Percentiles rank a stretch among this genome's conserved stretches.
phyloP scores from a whole-genome alignment of 2,113 vertebrate species.

The Etheostoma cragini region DNA sequence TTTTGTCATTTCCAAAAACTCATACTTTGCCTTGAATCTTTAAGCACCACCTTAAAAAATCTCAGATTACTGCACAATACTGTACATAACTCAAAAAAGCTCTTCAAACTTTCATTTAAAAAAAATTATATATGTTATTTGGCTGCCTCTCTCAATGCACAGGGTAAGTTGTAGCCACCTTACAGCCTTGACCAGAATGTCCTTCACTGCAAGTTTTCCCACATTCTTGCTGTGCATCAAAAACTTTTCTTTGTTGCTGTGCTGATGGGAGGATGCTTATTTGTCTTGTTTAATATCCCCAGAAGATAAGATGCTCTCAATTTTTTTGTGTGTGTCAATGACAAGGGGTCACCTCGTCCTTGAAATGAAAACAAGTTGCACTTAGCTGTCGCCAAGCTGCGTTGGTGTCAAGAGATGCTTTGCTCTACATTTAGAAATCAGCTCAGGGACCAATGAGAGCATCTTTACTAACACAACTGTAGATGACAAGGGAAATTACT shows the following conservation, averaged over 20 bases:
- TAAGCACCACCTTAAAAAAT: neutral
- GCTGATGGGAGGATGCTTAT: slow-evolving; percentile 49
- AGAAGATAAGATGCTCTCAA: slow-evolving; percentile 68
- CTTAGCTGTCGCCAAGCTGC: slow-evolving; percentile 30
- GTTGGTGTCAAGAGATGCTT: slow-evolving; percentile 54
- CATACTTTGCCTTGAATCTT: neutral
- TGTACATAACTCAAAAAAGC: neutral
- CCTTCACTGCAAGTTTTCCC: slow-evolving; percentile 28
- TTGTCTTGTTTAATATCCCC: slow-evolving; percentile 67
- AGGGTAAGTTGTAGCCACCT: neutral
- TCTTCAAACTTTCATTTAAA: neutral
- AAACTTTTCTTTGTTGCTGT: slow-evolving; percentile 36
- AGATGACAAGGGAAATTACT: slow-evolving; percentile 63
- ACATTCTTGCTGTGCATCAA: slow-evolving; percentile 30
- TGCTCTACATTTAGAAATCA: slow-evolving; percentile 74
- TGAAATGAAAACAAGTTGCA: slow-evolving; percentile 65
- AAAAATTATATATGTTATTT: neutral
- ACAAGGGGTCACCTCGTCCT: slow-evolving; percentile 65
- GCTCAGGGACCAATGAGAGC: slow-evolving; percentile 62
- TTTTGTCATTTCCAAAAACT: neutral
- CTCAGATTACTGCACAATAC: too few relatives aligned
- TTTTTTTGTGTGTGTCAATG: slow-evolving; percentile 43
- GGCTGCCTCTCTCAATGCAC: neutral
- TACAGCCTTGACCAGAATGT: slow-evolving; percentile 7
- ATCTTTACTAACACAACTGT: slow-evolving; percentile 55